Base-by-base conservation (phyloP, 1,140 invertebrate species). In the Caenorhabditis tropicalis region DNA sequence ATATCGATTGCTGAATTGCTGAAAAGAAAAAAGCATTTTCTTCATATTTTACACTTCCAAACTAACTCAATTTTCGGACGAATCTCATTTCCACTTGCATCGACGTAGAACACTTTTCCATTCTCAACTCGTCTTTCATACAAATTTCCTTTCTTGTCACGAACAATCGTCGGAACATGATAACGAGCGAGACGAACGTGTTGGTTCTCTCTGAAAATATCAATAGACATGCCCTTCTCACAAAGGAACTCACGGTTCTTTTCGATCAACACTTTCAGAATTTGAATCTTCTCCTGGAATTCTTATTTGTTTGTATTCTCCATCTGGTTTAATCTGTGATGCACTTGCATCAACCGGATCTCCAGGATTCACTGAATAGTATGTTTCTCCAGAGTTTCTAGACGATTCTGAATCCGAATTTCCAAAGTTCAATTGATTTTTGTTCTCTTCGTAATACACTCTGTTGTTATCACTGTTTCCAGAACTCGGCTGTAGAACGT, bases 131-230 rank as follows among this genome's bases (percentile, higher is more conserved):
- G 16, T 24, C 65, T 31, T 7, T 74, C 65, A n/a, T 74, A 74
- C 0, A 24, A 12, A 74, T 74, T 74, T 74, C 65, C 65, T 24
- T 74, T 74, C 36, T 74, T 74, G 24, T 74, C 65, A 2, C 65
- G 33, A 24, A 74, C 43, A 12, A 21, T 10, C 1, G 36, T 43
- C 16, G 65, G 36, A 9, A 36, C 36, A 46, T 74, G 65, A n/a
- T 43, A 74, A 15, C n/a, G 33, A n/a, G 43, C 43, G 36, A 74
- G 21, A 24, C 65, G 33, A n/a, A 74, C 21, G 2, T 74, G 65
- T 27, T 51, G 58, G 6, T 33, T 36, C 6, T 65, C 58, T 36
- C 58, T 65, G 58, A 3, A 29, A 56, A 27, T 27, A 27, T 0
- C 1, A 56, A n/a, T 46, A 12, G 9, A 12, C 43, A 46, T 12